Base-by-base conservation (phyloP, 2,113 vertebrate species). In the Pithys albifrons region DNA sequence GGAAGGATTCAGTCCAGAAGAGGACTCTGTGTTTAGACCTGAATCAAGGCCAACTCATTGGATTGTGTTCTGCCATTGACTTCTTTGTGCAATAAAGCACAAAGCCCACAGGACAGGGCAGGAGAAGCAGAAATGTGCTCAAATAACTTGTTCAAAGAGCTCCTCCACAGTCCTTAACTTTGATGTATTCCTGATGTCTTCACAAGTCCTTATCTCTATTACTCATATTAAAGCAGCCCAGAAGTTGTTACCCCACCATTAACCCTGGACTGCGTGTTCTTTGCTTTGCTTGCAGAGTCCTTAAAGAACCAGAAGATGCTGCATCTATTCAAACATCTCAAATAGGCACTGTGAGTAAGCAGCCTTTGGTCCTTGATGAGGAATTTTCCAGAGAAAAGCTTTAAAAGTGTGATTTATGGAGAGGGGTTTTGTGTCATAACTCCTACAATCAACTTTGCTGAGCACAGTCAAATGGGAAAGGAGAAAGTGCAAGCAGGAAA, bases 331-430 rank as follows among this genome's bases (percentile, higher is more conserved):
- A 94, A 87, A 82, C 17, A 31, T 35, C 75, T 83, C 65, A 67
- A 81, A 24, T 14, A 61, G 85, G 57, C 1, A 3, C 49, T 35
- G 57, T 95, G 91, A 93, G 92, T 96, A 95, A 96, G 69, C 85
- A 95, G 52, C 76, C 88, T 71, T 84, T 10, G 2, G 61, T 84
- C 61, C 41, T 84, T 23, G 75, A 25, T 35, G 73, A 93, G 69
- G 82, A 51, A 62, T 81, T 94, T 55, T 59, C 31, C 67, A 89
- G 55, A 93, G 29, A 1, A 3, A 90, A 28, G 23, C 45, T 87
- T 89, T 61, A 67, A 94, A 93, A 94, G 29, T 0, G 0, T 58
- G 28, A 51, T 86, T 91, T 84, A 18, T 35, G 41, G 73, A 96
- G 57, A 86, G 31, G 1, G 4, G 6, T 61, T 88, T 74, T 77